phyloP scores from a whole-genome alignment of 2,888 invertebrate genomes.

The Platycheirus albimanus region DNA sequence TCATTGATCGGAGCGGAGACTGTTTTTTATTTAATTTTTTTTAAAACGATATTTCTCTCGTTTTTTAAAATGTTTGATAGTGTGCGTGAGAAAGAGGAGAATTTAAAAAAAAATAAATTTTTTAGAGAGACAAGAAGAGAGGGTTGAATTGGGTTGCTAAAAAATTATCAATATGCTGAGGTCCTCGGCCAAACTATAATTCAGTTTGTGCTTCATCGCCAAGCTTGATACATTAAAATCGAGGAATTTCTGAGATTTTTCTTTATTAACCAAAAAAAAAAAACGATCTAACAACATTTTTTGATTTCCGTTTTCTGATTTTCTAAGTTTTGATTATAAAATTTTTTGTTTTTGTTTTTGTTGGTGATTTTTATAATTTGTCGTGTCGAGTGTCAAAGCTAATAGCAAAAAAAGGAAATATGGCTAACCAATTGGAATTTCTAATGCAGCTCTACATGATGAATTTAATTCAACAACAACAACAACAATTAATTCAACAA shows the following conservation, averaged over 20 bases:
- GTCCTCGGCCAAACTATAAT: slow-evolving; percentile 75
- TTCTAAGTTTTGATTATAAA: slow-evolving; percentile 16
- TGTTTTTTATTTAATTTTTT: slow-evolving; percentile 31
- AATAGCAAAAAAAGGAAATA: too few species aligned
- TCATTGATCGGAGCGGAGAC: slow-evolving; percentile 49
- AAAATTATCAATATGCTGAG: slow-evolving; percentile 56
- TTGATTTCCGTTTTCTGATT: slow-evolving; percentile 45
- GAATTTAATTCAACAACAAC: slow-evolving; percentile 81
- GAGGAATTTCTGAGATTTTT: slow-evolving; percentile 56
- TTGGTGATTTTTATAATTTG: slow-evolving; percentile 41
- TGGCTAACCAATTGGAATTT: slow-evolving; percentile 81
- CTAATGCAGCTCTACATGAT: slow-evolving; percentile 82
- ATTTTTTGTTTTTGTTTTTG: slow-evolving; percentile 31
- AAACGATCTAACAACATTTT: slow-evolving; percentile 50
- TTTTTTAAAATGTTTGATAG: slow-evolving; percentile 14
- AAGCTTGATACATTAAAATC: slow-evolving; percentile 78
- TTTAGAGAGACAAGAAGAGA: too few species aligned
- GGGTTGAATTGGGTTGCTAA: slow-evolving; percentile 47
- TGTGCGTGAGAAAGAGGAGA: slow-evolving; percentile 50
- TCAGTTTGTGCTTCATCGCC: slow-evolving; percentile 81
- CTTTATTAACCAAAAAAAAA: slow-evolving; percentile 29
- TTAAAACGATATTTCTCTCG: slow-evolving; percentile 46
- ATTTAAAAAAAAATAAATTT: slow-evolving; percentile 38
- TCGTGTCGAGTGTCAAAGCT: slow-evolving; percentile 17
- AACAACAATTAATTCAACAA: slow-evolving; percentile 76